A percentile compares a stretch with the other conserved stretches of the same genome.
Conservation (phyloP, 2,888 invertebrate genomes). For the Empis stercorea region DNA sequence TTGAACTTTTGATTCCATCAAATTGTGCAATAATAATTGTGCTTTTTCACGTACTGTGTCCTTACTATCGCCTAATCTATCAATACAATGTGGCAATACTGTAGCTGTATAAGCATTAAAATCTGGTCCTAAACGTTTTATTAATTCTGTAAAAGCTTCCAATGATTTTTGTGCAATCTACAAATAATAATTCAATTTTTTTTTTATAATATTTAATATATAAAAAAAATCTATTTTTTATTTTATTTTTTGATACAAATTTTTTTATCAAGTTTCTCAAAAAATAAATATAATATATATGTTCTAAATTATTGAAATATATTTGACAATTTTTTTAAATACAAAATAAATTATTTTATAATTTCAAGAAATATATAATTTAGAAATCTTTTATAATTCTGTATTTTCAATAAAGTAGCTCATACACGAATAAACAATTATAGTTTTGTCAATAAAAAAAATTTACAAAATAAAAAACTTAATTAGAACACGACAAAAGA, state of each 20-base stretch:
- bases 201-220: not conserved
- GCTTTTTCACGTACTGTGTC: conserved; percentile 60
- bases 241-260: not conserved
- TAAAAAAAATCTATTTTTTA: not conserved
- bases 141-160: conserved; percentile 73
- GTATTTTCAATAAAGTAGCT: no score
- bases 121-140: conserved; percentile 74
- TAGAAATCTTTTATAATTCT: no score
- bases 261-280: not conserved
- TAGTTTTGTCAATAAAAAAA: no score
- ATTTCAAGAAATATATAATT: no score
- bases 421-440: no score
- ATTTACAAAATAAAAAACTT: no score
- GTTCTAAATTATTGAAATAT: not conserved
- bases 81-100: conserved; percentile 69
- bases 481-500: no score
- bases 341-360: no score
- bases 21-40: conserved; percentile 54
- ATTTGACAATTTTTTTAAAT: not conserved
- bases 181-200: conserved; percentile 21
- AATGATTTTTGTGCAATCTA: conserved; percentile 87
- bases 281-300: no score
- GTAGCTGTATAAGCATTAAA: conserved; percentile 77
- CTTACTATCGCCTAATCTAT: conserved; percentile 54
- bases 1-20: conserved; percentile 59